Evolutionary conservation across 2,888 invertebrate species (phyloP).

Genomic region (Caenorhabditis afra): DNA sequence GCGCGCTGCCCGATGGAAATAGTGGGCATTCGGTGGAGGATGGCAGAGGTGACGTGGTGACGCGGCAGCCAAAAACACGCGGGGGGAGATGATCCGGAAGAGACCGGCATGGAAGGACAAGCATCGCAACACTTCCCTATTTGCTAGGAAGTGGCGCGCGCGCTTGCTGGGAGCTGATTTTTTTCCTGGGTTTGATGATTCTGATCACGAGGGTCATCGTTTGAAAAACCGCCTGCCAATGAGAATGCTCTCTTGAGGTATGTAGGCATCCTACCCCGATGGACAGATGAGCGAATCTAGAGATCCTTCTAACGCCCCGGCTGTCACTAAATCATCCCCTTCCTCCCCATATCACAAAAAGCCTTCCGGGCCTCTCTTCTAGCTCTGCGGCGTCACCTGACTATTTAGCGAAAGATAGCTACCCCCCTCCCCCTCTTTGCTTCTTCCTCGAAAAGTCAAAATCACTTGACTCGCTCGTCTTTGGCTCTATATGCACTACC

Average conservation of each 20-base stretch:
- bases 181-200: no score
- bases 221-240: no score
- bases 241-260: no score
- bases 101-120: conserved; percentile 5
- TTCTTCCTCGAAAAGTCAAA: conserved; percentile 46
- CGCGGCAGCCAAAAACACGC: conserved; percentile 41
- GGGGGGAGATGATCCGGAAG: conserved; percentile 46
- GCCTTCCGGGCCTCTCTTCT: background rate
- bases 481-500: conserved; percentile 48
- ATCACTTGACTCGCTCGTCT: conserved; percentile 44
- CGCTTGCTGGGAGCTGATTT: no score
- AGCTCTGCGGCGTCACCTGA: conserved; percentile 7
- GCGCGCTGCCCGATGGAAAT: background rate
- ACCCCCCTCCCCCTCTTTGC: background rate
- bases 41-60: conserved; percentile 4
- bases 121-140: conserved; percentile 48
- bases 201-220: no score
- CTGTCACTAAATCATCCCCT: background rate
- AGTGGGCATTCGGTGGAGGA: conserved; percentile 2
- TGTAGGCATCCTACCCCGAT: no score
- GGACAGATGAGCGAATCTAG: no score
- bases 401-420: background rate
- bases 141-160: conserved; percentile 26
- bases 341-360: background rate
- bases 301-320: conserved; percentile 5